A percentile compares a stretch with the other conserved stretches of the same genome.
Evolutionary conservation across 2,113 vertebrate genomes (phyloP).

Genomic region (Rallus limicola): DNA sequence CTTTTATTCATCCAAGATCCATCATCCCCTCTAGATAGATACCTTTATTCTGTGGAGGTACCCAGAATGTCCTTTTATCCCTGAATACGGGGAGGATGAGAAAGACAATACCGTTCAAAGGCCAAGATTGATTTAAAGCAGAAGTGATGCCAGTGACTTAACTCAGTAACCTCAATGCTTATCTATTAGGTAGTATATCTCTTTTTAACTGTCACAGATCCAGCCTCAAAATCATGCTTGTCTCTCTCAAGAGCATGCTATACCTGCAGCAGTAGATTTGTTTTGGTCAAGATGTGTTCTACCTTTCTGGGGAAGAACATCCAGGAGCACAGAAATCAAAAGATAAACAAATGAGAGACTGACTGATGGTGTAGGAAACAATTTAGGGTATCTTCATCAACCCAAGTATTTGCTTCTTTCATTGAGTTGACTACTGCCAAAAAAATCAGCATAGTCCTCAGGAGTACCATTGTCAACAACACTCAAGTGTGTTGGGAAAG

Average conservation of each 20-base stretch:
- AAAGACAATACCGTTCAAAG: background rate
- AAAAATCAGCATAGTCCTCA: background rate
- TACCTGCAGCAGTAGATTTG: background rate
- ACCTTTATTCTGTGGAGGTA: background rate
- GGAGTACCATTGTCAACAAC: background rate
- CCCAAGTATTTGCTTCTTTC: background rate
- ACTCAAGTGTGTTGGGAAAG: background rate
- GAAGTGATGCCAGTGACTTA: background rate
- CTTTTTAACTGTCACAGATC: background rate
- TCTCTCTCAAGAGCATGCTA: background rate
- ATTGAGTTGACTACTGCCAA: background rate
- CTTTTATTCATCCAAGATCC: background rate
- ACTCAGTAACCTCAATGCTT: background rate
- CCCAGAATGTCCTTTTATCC: background rate
- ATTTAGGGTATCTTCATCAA: background rate
- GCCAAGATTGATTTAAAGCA: background rate
- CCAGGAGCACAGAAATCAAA: background rate
- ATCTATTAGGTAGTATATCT: fast-evolving
- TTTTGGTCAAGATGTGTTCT: background rate
- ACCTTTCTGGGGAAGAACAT: background rate
- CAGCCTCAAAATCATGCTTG: background rate
- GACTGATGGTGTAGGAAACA: background rate
- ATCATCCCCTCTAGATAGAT: background rate
- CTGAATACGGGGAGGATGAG: background rate
- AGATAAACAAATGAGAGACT: background rate